Evolutionary conservation across 2,888 invertebrate species (phyloP), one percentile per base, ranked within the genome.

Genomic region (Archaeoteleia sp.): DNA sequence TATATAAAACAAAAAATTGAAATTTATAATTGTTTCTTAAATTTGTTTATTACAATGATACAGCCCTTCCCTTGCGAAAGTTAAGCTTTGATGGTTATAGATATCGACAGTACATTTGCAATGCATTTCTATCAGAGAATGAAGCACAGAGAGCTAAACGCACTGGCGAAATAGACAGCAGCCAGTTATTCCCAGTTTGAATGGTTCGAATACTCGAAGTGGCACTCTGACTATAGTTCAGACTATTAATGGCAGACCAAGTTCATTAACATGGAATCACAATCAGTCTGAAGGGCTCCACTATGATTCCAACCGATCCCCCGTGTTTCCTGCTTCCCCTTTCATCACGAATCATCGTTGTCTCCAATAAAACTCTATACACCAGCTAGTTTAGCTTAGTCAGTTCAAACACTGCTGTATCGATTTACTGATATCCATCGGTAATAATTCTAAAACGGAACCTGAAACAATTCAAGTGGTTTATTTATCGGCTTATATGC

Each of bases 201-300:
- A 54, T 58, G 40, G 51, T 48, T 53, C 37, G 27, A 49, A 46
- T 69, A 23, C 45, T 45, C 53, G 68, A 78, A 76, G 73, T 73
- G 73, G 68, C 71, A 72, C 72, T 65, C 70, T 65, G 74, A 70
- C 75, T 75, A 72, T 76, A 78, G 76, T 80, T 79, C 72, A 74
- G 79, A 78, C 58, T 58, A 58, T 58, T 80, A 80, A 80, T 78
- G 75, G 75, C 72, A 71, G 72, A 67, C 75, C 74, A 73, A 74
- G 78, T 78, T 80, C 80, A 80, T 80, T 80, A 80, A 77, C 79
- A 79, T 78, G 74, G 72, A 71, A 65, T 57, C 57, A 57, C 63
- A 57, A 65, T 65, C 51, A 42, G 27, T 55, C 49, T 43, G 27
- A 49, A 35, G 49, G 49, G 37, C 42, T 55, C 17, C 39, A 49